These are phyloP conservation scores for Hyaena hyaena DNA, from an alignment of 2,113 vertebrate species.

Conservation along the genomic window DNA sequence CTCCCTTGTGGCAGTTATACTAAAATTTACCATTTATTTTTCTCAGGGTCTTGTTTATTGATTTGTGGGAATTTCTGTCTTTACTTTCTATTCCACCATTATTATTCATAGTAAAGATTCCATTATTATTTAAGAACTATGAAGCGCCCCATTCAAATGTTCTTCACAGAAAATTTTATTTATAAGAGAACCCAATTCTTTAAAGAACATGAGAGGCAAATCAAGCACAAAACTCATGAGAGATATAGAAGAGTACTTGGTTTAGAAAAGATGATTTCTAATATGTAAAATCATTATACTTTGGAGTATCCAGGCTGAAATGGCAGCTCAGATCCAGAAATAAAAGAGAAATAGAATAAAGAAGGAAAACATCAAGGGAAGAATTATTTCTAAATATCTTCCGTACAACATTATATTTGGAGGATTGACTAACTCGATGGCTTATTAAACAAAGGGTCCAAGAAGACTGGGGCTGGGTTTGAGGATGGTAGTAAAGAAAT, in stretches of 20 bases:
- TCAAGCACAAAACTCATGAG: not conserved
- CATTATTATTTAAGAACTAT: not conserved
- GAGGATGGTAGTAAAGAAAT: not conserved
- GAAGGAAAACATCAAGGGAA: not conserved
- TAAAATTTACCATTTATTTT: constrained; percentile 18
- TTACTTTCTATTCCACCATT: not conserved
- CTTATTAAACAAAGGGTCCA: not conserved
- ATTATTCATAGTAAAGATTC: not conserved
- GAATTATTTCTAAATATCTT: not conserved
- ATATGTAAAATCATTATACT: not conserved
- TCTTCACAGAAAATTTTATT: not conserved
- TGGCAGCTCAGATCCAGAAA: not conserved
- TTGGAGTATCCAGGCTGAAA: not conserved
- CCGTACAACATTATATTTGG: not conserved
- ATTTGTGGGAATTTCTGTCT: not conserved
- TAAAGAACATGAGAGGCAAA: not conserved
- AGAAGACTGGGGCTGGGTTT: not conserved
- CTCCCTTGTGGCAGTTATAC: not conserved
- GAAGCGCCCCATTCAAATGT: not conserved
- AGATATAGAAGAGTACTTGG: not conserved
- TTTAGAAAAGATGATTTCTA: not conserved
- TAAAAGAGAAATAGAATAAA: not conserved
- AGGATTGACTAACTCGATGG: not conserved
- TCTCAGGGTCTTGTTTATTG: not conserved
- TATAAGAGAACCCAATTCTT: not conserved